Evolutionary conservation across 2,888 invertebrate species (phyloP).

Genomic region (Drymonia ruficornis): DNA sequence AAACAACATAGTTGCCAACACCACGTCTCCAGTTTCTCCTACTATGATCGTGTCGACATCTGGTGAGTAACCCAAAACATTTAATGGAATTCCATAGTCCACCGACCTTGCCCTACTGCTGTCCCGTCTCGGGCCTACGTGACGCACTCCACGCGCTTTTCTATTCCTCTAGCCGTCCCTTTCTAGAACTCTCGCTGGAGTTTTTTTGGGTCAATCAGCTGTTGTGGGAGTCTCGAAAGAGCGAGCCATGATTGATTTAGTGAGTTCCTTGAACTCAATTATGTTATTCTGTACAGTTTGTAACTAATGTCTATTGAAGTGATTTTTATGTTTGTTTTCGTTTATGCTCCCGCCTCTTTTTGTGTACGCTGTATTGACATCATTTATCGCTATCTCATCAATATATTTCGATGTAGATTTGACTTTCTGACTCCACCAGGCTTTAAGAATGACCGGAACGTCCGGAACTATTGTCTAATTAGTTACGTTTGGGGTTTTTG

Average conservation of each 20-base stretch:
- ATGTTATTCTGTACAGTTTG: not conserved
- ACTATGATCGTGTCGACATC: not conserved
- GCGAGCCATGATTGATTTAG: constrained; percentile 32
- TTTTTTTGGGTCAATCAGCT: constrained; percentile 57
- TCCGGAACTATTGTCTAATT: too few species aligned
- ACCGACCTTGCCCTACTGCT: constrained; percentile 64
- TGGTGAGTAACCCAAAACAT: constrained; percentile 27
- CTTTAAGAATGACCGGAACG: too few species aligned
- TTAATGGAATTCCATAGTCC: constrained; percentile 34
- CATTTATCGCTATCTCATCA: too few species aligned
- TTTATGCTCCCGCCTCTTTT: too few species aligned
- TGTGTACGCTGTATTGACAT: too few species aligned
- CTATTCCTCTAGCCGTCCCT: constrained; percentile 46
- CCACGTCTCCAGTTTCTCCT: not conserved
- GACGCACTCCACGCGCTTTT: constrained; percentile 59
- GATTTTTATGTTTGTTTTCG: too few species aligned
- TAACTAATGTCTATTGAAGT: not conserved
- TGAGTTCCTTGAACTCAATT: constrained; percentile 39
- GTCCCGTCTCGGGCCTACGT: constrained; percentile 61
- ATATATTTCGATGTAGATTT: too few species aligned
- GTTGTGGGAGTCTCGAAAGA: constrained; percentile 35
- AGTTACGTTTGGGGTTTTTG: not conserved
- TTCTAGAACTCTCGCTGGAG: constrained; percentile 37
- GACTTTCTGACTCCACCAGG: too few species aligned
- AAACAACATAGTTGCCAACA: not conserved